These are phyloP conservation scores for Equus quagga DNA, from an alignment of 2,113 vertebrate genomes.

Conservation along the genomic window DNA sequence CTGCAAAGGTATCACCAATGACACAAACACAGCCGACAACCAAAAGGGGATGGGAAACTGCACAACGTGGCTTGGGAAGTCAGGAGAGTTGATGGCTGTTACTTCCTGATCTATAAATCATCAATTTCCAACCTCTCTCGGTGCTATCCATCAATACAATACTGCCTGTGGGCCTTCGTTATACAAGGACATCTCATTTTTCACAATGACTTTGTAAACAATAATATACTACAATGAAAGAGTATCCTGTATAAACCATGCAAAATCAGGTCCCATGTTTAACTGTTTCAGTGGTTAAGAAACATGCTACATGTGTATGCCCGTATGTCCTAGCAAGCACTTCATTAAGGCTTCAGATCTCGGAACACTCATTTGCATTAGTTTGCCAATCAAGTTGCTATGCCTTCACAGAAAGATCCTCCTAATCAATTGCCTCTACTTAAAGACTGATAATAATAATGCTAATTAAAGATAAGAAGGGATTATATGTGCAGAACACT, in stretches of 20 bases:
- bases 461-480: background rate
- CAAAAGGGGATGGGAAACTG: slow-evolving; percentile 78
- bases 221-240: slow-evolving; percentile 83
- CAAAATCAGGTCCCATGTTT: slow-evolving; percentile 55
- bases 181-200: slow-evolving; percentile 85
- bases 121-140: slow-evolving; percentile 81
- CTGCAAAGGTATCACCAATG: slow-evolving; percentile 76
- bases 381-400: background rate
- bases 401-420: too few relatives aligned
- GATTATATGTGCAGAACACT: background rate
- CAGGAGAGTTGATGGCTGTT: slow-evolving; percentile 85
- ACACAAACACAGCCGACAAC: slow-evolving; percentile 82
- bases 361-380: background rate
- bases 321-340: background rate
- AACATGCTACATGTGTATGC: background rate
- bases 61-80: slow-evolving; percentile 60
- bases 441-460: background rate
- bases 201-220: slow-evolving; percentile 85
- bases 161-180: slow-evolving; percentile 84
- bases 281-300: slow-evolving; percentile 65
- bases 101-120: slow-evolving; percentile 90
- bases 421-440: background rate
- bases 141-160: slow-evolving; percentile 84
- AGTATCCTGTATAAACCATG: slow-evolving; percentile 82
- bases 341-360: background rate